phyloP scores from a whole-genome alignment of 2,888 invertebrate genomes.

The Stenichneumon culpator region DNA sequence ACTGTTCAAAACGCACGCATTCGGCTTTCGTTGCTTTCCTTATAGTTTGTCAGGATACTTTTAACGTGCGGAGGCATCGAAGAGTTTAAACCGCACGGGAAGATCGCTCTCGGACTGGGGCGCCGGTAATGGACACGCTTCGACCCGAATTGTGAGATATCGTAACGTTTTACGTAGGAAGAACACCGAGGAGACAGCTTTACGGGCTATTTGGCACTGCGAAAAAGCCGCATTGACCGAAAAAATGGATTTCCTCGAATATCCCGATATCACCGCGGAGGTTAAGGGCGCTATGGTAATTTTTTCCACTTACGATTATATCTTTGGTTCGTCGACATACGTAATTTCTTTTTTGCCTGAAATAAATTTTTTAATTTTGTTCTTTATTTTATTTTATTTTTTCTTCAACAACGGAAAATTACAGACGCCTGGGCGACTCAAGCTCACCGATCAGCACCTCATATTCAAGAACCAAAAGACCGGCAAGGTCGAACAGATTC shows the following conservation, averaged over 20 bases:
- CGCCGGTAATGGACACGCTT: background rate
- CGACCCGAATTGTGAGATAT: slow-evolving; percentile 9
- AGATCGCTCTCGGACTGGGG: slow-evolving; percentile 5
- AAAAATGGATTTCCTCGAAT: slow-evolving; percentile 94
- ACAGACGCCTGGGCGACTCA: slow-evolving; percentile 95
- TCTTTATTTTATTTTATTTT: slow-evolving; percentile 23
- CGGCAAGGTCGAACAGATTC: slow-evolving; percentile 97
- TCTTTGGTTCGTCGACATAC: slow-evolving; percentile 21
- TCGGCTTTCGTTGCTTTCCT: background rate
- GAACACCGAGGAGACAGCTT: background rate
- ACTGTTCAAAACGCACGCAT: slow-evolving; percentile 45
- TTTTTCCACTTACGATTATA: background rate
- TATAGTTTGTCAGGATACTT: background rate
- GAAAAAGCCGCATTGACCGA: slow-evolving; percentile 4
- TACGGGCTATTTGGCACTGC: slow-evolving; percentile 41
- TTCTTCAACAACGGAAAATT: slow-evolving; percentile 76
- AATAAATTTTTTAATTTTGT: slow-evolving; percentile 2
- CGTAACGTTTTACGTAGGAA: background rate
- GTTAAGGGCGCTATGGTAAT: slow-evolving; percentile 95
- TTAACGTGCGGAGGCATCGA: background rate
- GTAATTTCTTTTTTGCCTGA: background rate
- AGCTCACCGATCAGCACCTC: slow-evolving; percentile 95
- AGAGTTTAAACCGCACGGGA: background rate
- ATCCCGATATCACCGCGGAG: slow-evolving; percentile 93
- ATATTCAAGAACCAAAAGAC: slow-evolving; percentile 98